These are phyloP conservation scores for Prosopocoilus inquinatus DNA, from an alignment of 2,888 invertebrate genomes.

Conservation along the genomic window DNA sequence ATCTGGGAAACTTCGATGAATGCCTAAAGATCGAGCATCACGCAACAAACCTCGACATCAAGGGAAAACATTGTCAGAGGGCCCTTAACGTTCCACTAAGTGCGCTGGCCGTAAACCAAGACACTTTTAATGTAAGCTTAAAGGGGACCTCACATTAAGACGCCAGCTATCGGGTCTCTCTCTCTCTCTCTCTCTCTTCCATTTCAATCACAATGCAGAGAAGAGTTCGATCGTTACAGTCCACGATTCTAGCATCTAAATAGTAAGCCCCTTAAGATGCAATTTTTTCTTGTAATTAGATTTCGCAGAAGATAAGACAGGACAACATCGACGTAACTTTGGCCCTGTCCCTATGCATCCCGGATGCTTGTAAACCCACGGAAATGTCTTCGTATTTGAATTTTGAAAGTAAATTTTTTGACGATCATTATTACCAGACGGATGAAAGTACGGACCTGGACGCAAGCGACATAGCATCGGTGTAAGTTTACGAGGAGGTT, in stretches of 20 bases:
- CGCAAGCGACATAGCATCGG: background rate
- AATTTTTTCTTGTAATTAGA: no score
- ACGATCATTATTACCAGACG: background rate
- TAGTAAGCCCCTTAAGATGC: no score
- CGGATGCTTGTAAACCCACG: constrained; percentile 15
- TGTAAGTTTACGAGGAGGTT: background rate
- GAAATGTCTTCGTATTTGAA: constrained; percentile 8
- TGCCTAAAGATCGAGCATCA: constrained; percentile 15
- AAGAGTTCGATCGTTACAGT: no score
- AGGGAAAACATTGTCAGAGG: constrained; percentile 11
- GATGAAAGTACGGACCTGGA: background rate
- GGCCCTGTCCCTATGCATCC: constrained; percentile 14
- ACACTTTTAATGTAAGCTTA: no score
- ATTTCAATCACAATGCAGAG: no score
- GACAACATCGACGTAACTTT: background rate
- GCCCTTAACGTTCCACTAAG: no score
- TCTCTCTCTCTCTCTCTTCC: no score
- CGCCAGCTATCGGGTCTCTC: no score
- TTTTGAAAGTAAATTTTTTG: background rate
- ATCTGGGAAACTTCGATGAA: constrained; percentile 27
- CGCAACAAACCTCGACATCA: constrained; percentile 1
- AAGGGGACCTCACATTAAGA: no score
- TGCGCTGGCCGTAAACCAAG: no score
- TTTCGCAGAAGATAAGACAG: no score
- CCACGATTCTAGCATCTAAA: no score